Base-by-base conservation (phyloP, 2,888 invertebrate genomes). In the Gryllus longicercus region DNA sequence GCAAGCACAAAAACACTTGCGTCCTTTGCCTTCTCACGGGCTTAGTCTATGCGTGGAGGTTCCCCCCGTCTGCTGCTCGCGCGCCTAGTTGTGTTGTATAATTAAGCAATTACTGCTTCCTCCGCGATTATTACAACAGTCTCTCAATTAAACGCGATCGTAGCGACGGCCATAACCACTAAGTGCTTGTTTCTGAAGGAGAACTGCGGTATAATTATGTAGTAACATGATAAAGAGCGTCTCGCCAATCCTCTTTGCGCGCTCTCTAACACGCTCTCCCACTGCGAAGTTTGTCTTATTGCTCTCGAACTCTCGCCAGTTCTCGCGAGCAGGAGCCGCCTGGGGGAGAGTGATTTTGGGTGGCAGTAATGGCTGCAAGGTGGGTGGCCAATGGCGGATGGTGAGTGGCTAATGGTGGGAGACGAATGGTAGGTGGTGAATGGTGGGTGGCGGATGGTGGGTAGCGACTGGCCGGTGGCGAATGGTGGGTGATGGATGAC, bases 361-460 rank as follows among this genome's bases (percentile, higher is more conserved):
- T 25, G 25, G 2, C 25, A 25, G 2, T 25, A 2, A 25, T 25
- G 25, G 25, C 25, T 25, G 25, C 2, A 25, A 25, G 25, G 25
- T 25, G 25, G 25, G 38, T 38, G 38, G 38, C 8, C 8, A 8
- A 38, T 25, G 38, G 5, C 0, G 5, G 38, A 0, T 8, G 38
- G 5, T 8, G 38, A 5, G 2, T 25, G 3, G 3, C 3, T 0
- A 2, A 0, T 5, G 38, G 38, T 0, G 8, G 38, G 8, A 5
- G 8, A 8, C 38, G 38, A 38, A 38, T 38, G 38, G 0, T 8
- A 8, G 8, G 8, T 38, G 8, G 38, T 8, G 38, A 1, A 38
- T 8, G 8, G 0, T 38, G 38, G 38, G 38, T 38, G 5, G 5
- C 3, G 5, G 5, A 38, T 38, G 38, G 5, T 5, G 38, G 38